These are phyloP conservation scores for Smithornis capensis DNA, from an alignment of 2,113 vertebrate genomes.

Conservation along the genomic window DNA sequence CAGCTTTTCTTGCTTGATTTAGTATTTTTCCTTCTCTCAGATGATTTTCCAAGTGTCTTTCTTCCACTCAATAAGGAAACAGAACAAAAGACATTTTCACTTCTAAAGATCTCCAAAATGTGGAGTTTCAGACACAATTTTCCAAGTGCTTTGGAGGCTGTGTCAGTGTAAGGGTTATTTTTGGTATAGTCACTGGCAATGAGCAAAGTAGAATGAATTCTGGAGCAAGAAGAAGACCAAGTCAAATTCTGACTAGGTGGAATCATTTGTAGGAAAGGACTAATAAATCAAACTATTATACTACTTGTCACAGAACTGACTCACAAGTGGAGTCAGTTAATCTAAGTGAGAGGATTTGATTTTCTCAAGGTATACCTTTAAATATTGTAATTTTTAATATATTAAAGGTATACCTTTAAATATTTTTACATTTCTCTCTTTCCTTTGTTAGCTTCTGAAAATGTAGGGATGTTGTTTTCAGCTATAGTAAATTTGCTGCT, in stretches of 20 bases:
- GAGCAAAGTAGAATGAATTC: neutral
- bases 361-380: neutral
- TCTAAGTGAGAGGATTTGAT: neutral
- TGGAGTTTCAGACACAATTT: neutral
- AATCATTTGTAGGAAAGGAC: neutral
- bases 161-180: neutral
- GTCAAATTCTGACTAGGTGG: neutral
- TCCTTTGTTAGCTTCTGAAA: neutral
- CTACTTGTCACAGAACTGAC: neutral
- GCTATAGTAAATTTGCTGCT: neutral
- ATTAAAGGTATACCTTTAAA: too few species aligned
- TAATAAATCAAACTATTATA: neutral
- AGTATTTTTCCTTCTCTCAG: neutral
- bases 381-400: too few species aligned
- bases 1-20: neutral
- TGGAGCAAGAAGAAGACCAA: neutral
- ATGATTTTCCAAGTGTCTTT: neutral
- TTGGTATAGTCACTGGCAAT: conserved; percentile 4
- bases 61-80: neutral
- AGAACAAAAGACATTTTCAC: neutral
- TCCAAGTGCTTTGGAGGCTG: neutral
- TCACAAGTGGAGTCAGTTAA: neutral
- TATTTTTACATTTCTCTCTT: neutral
- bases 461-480: neutral
- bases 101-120: neutral